Percentiles rank a stretch among this genome's conserved stretches.
Conservation (phyloP, 1,140 invertebrate species). For the Drosophila pruinosa region DNA sequence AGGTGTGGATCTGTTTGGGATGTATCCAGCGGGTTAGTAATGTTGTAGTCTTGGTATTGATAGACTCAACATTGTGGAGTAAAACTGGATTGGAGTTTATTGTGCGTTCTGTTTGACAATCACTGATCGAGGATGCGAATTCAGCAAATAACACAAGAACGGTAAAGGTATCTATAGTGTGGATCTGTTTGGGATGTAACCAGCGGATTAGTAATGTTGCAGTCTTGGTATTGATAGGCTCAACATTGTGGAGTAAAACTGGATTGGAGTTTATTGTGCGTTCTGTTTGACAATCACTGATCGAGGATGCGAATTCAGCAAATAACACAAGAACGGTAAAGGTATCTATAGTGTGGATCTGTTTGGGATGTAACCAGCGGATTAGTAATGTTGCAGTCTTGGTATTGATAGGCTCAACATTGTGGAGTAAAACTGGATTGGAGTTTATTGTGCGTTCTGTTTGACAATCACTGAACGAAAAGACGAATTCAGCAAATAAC, state of each 20-base stretch:
- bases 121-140: conserved; percentile 44
- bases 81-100: conserved; percentile 16
- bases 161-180: conserved; percentile 4
- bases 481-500: conserved; percentile 58
- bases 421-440: conserved; percentile 43
- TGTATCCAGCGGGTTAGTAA: conserved; percentile 1
- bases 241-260: conserved; percentile 49
- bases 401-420: conserved; percentile 33
- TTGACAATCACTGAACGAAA: conserved; percentile 69
- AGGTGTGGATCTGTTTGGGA: too few species aligned
- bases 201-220: conserved; percentile 34
- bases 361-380: too few species aligned
- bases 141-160: conserved; percentile 75
- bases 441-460: conserved; percentile 66
- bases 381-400: conserved; percentile 42
- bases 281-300: conserved; percentile 73
- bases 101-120: conserved; percentile 81
- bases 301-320: conserved; percentile 21
- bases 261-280: conserved; percentile 43
- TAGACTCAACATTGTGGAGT: neutral
- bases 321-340: conserved; percentile 61
- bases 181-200: neutral
- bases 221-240: conserved; percentile 16
- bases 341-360: too few species aligned
- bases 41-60: neutral